Evolutionary conservation across 2,888 invertebrate species (phyloP), one percentile per base, ranked within the genome.

Genomic region (Aphodius sticticus): DNA sequence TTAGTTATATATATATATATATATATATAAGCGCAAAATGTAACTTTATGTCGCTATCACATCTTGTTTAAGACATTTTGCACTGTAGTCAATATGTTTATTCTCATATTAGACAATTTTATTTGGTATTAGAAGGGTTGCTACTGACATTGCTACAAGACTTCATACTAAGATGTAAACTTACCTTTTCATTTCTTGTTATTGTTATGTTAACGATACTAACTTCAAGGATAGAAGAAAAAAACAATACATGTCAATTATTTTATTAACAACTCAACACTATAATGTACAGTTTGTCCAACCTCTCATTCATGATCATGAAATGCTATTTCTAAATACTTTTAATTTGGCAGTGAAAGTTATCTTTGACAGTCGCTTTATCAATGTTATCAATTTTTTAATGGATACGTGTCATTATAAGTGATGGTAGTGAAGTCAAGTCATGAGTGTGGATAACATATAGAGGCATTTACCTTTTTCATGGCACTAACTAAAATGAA

Each of bases 201-300:
- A 26, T 26, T 26, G 26, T 26, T 2, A 26, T 26, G 26, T 26
- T 26, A 26, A 26, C 26, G 3, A n/a, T n/a, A 26, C 26, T 3
- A 26, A 26, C 3, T 26, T 2, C 26, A 26, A 35, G 35, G 7
- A n/a, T 7, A 74, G 16, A 74, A 74, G 1, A 76, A 69, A 76
- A 38, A 76, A 74, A 69, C 69, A 15, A 76, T 53, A 69, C 15
- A 70, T 69, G 69, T 70, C 76, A 78, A 76, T 75, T 37, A 78
- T 80, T 80, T 78, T 80, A 80, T 80, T 80, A 80, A 80, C 80
- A 80, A 80, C 80, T 80, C 80, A 80, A 80, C 80, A 78, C 77
- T 76, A 80, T 80, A 80, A 77, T 78, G 77, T 80, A 80, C 80
- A 80, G 69, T 76, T 70, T 77, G 78, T 78, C 80, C 80, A 80